A percentile compares a stretch with the other conserved stretches of the same genome.
Evolutionary conservation across 2,797 vertebrate genomes (phyloP).

Genomic region (Fistularia tabacaria): DNA sequence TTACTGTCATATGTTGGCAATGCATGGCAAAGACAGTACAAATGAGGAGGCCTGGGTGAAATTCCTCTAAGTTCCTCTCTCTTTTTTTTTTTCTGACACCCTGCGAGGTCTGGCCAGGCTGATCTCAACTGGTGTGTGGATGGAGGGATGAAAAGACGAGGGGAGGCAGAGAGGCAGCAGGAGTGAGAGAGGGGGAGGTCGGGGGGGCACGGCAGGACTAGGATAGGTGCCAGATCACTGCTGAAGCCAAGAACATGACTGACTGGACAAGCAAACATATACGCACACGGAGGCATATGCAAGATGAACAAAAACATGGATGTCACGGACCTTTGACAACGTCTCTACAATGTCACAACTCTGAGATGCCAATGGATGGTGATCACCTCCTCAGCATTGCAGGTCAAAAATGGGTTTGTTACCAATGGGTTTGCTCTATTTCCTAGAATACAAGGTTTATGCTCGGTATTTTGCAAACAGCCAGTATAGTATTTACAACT

Average conservation of each 20-base stretch:
- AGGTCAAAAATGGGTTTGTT: too few species aligned
- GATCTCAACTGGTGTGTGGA: conserved; percentile 48
- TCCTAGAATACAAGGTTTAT: too few species aligned
- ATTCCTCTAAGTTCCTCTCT: conserved; percentile 17
- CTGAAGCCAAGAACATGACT: conserved; percentile 68
- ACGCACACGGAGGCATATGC: conserved; percentile 32
- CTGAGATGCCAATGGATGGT: conserved; percentile 5
- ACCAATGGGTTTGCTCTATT: too few species aligned
- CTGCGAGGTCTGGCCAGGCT: conserved; percentile 43
- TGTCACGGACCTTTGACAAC: conserved; percentile 54
- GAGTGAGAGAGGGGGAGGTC: conserved; percentile 3
- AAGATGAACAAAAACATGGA: conserved; percentile 46
- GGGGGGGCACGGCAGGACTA: conserved; percentile 50
- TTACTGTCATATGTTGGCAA: conserved; percentile 33
- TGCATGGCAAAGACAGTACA: conserved; percentile 20
- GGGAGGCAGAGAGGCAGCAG: conserved; percentile 2
- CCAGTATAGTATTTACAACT: conserved; percentile 2
- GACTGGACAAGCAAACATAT: conserved; percentile 38
- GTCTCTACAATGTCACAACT: conserved; percentile 40
- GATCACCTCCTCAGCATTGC: too few species aligned
- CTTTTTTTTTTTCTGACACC: conserved; percentile 25
- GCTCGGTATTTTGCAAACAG: too few species aligned
- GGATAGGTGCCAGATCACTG: conserved; percentile 63
- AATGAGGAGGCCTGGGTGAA: conserved; percentile 33
- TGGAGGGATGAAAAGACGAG: conserved; percentile 28